phyloP scores from a whole-genome alignment of 2,797 vertebrate species.

The Cirrhinus mrigala region DNA sequence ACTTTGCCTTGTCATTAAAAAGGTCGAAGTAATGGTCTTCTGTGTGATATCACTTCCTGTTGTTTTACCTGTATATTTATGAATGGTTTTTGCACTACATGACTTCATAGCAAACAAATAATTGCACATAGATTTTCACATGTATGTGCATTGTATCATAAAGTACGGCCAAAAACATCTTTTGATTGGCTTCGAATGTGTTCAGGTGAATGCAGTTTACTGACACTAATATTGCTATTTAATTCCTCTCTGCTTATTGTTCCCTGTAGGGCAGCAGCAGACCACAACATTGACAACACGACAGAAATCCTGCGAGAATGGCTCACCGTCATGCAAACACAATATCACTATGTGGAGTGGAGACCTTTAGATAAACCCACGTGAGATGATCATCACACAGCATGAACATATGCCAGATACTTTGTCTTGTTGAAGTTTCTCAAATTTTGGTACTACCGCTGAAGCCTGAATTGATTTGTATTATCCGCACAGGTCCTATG shows the following conservation, averaged over 20 bases:
- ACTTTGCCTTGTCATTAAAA: background rate
- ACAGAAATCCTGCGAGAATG: slow-evolving; percentile 89
- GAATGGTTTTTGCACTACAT: background rate
- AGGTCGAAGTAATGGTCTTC: background rate
- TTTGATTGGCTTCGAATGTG: background rate
- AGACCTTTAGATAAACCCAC: slow-evolving; percentile 86
- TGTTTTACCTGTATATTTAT: background rate
- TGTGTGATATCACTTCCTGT: background rate
- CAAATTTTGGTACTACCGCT: background rate
- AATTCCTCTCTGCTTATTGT: background rate
- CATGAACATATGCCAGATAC: background rate
- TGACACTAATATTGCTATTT: background rate
- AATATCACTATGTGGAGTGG: slow-evolving; percentile 89
- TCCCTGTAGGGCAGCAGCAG: slow-evolving; percentile 87
- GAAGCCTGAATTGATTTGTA: slow-evolving; percentile 3
- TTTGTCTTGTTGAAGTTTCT: background rate
- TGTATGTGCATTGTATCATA: background rate
- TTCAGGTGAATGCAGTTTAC: background rate
- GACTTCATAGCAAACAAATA: background rate
- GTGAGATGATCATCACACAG: slow-evolving; percentile 72
- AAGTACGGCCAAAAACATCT: background rate
- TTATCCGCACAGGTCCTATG: slow-evolving; percentile 80
- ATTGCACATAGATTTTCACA: background rate
- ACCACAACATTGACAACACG: slow-evolving; percentile 93
- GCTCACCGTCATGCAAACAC: slow-evolving; percentile 84